A percentile compares a stretch with the other conserved stretches of the same genome.
Evolutionary conservation across 2,888 invertebrate genomes (phyloP).

Genomic region (Cryptocheilus praepositus): DNA sequence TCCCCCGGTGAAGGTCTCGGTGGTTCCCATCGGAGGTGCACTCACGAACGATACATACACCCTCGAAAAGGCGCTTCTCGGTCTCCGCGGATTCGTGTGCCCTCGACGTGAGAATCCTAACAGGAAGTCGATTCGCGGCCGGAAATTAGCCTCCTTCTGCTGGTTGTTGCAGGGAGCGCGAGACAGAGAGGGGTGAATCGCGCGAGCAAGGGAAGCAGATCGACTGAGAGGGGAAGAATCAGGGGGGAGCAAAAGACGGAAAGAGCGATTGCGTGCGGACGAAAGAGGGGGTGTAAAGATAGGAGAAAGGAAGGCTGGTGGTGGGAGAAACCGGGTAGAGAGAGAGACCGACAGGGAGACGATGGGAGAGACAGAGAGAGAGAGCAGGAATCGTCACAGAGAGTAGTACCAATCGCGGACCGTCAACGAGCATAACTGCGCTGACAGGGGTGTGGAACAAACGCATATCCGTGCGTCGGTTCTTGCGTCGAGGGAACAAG

Average conservation of each 20-base stretch:
- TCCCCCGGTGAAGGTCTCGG: conserved; percentile 4
- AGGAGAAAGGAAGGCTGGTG: conserved; percentile 10
- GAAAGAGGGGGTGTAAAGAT: conserved; percentile 4
- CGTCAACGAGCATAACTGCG: conserved; percentile 53
- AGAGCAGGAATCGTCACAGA: conserved; percentile 43
- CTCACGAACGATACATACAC: neutral
- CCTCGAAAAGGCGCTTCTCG: conserved; percentile 10
- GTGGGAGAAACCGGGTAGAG: neutral
- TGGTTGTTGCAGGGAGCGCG: conserved; percentile 18
- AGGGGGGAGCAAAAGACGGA: conserved; percentile 5
- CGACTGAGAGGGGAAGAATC: conserved; percentile 24
- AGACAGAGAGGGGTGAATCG: conserved; percentile 24
- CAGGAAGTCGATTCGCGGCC: conserved; percentile 50
- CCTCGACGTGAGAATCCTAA: conserved; percentile 36
- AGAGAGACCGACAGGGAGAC: neutral
- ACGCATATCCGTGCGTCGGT: conserved; percentile 47
- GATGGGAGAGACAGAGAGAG: conserved; percentile 10
- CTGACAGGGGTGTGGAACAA: conserved; percentile 54
- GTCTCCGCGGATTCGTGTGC: conserved; percentile 18
- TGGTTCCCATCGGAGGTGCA: neutral
- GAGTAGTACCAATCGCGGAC: conserved; percentile 55
- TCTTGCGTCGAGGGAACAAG: conserved; percentile 41
- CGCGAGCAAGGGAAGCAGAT: conserved; percentile 20
- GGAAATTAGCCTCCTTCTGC: conserved; percentile 52
- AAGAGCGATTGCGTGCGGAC: conserved; percentile 21